Evolutionary conservation across 1,140 invertebrate species (phyloP).

Genomic region (Whitmania pigra): DNA sequence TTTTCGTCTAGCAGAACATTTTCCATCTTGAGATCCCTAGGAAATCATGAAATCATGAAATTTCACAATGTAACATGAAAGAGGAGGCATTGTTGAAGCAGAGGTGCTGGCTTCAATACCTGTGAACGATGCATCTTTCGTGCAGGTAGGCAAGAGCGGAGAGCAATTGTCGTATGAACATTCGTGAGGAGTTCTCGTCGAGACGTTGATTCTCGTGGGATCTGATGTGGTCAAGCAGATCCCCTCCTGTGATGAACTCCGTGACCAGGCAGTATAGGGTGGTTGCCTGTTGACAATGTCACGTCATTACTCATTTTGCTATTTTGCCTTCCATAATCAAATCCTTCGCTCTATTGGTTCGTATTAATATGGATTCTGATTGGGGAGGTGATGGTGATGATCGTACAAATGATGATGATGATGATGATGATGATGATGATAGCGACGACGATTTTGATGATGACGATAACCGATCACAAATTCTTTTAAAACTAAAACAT

Average conservation of each 20-base stretch:
- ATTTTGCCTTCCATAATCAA: background rate
- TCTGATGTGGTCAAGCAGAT: slow-evolving; percentile 52
- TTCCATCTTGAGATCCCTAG: slow-evolving; percentile 61
- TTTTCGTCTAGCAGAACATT: slow-evolving; percentile 55
- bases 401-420: background rate
- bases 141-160: slow-evolving; percentile 58
- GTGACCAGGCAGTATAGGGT: slow-evolving; percentile 54
- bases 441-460: no score
- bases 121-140: slow-evolving; percentile 53
- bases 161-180: slow-evolving; percentile 52
- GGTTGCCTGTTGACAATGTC: slow-evolving; percentile 31
- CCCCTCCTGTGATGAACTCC: slow-evolving; percentile 55
- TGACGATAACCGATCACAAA: background rate
- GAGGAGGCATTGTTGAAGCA: background rate
- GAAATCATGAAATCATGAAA: background rate
- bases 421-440: background rate
- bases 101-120: slow-evolving; percentile 37
- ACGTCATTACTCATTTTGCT: background rate
- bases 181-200: slow-evolving; percentile 48
- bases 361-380: background rate
- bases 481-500: background rate
- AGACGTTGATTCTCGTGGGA: slow-evolving; percentile 49
- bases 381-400: background rate
- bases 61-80: no score
- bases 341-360: background rate